A percentile compares a stretch with the other conserved stretches of the same genome.
Conservation (phyloP, 2,888 invertebrate species). For the Aphrophora alni region DNA sequence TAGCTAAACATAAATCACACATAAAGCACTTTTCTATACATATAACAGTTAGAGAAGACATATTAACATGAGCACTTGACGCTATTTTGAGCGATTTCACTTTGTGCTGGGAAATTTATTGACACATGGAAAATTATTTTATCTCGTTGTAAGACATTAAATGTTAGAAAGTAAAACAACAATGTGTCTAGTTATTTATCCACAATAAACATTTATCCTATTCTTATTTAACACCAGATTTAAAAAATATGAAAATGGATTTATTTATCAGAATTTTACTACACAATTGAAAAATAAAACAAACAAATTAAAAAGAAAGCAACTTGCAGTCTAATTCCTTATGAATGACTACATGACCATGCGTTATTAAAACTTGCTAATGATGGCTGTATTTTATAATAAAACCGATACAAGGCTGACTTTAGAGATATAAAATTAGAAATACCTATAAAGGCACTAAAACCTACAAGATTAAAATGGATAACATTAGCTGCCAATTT, state of each 20-base stretch:
- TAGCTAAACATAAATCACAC: background rate
- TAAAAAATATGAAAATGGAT: too few relatives aligned
- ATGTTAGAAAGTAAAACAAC: background rate
- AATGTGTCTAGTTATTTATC: too few relatives aligned
- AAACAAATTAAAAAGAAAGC: too few relatives aligned
- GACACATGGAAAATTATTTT: background rate
- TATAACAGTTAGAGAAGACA: background rate
- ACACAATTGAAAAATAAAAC: too few relatives aligned
- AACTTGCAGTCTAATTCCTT: too few relatives aligned
- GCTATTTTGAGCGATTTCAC: background rate
- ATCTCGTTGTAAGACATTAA: background rate
- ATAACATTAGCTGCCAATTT: background rate
- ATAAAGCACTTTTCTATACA: background rate
- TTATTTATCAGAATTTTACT: too few relatives aligned
- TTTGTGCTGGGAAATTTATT: background rate
- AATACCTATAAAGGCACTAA: background rate
- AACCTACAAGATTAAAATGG: background rate
- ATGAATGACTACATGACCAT: too few relatives aligned
- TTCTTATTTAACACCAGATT: too few relatives aligned
- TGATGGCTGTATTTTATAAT: background rate
- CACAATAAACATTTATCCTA: too few relatives aligned
- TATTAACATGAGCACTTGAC: background rate
- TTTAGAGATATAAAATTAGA: background rate
- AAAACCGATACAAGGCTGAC: background rate
- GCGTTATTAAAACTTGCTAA: too few relatives aligned